These are phyloP conservation scores for Panagrolaimus sp. DNA, from an alignment of 1,140 invertebrate species.

Conservation along the genomic window DNA sequence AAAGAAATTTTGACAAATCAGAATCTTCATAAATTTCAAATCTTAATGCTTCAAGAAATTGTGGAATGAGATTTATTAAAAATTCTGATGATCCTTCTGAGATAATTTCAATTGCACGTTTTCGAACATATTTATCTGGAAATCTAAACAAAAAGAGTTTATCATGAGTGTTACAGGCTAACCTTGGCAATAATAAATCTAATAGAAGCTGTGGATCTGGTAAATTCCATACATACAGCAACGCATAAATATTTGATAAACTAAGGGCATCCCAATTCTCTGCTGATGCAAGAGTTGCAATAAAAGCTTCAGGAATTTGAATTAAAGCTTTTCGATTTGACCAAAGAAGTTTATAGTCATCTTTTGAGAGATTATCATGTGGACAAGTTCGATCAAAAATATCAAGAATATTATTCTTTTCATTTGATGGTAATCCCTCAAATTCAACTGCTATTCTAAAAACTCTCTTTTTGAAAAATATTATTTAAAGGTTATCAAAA, in stretches of 20 bases:
- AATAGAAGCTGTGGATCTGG: slow-evolving; percentile 32
- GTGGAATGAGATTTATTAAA: slow-evolving; percentile 31
- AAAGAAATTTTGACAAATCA: slow-evolving; percentile 35
- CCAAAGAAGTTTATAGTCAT: slow-evolving; percentile 41
- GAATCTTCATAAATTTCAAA: slow-evolving; percentile 42
- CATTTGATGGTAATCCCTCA: slow-evolving; percentile 11
- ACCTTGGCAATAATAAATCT: slow-evolving; percentile 41
- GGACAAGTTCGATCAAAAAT: slow-evolving; percentile 23
- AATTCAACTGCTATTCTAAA: slow-evolving; percentile 29
- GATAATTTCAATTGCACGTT: slow-evolving; percentile 33
- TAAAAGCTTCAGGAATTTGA: slow-evolving; percentile 36
- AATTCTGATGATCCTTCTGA: slow-evolving; percentile 34
- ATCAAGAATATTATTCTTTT: slow-evolving; percentile 26
- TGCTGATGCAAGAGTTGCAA: slow-evolving; percentile 38
- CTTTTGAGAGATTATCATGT: slow-evolving; percentile 23
- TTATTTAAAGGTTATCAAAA: neutral
- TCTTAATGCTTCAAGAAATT: slow-evolving; percentile 41
- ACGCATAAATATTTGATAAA: slow-evolving; percentile 37
- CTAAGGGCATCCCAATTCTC: slow-evolving; percentile 37
- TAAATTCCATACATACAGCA: slow-evolving; percentile 31
- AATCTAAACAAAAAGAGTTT: slow-evolving; percentile 26
- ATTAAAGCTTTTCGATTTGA: slow-evolving; percentile 34
- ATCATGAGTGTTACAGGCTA: neutral
- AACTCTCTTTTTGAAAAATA: neutral
- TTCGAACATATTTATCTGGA: slow-evolving; percentile 32